Percentiles rank a stretch among this genome's conserved stretches.
These are phyloP conservation scores for Boloria euphrosyne DNA, from an alignment of 2,888 invertebrate species.

Conservation along the genomic window DNA sequence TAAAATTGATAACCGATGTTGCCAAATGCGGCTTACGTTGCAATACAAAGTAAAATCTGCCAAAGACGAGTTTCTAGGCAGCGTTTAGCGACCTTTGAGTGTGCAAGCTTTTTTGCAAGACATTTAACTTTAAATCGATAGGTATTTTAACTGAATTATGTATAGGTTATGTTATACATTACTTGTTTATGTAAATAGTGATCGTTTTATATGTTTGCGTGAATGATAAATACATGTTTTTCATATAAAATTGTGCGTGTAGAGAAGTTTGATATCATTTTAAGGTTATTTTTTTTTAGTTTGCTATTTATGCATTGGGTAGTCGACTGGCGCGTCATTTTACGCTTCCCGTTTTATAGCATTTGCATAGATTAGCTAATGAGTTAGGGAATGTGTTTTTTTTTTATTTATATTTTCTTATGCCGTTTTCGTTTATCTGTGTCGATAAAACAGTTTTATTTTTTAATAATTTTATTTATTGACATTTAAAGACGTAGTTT, in stretches of 20 bases:
- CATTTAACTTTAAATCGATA: conserved; percentile 43
- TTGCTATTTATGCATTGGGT: conserved; percentile 9
- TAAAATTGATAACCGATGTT: not conserved
- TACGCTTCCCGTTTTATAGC: not conserved
- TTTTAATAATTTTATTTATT: too few relatives aligned
- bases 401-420: not conserved
- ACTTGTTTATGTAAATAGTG: conserved; percentile 26
- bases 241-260: conserved; percentile 45
- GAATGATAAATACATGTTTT: conserved; percentile 45
- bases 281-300: conserved; percentile 23
- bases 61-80: not conserved
- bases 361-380: conserved; percentile 8
- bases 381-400: not conserved
- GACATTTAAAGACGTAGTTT: too few relatives aligned
- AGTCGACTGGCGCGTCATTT: conserved; percentile 1
- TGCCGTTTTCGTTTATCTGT: not conserved
- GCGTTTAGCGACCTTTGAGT: conserved; percentile 55
- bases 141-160: conserved; percentile 34
- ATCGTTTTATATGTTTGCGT: conserved; percentile 44
- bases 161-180: conserved; percentile 44
- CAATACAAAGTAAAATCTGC: conserved; percentile 13
- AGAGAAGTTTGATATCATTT: conserved; percentile 33
- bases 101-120: conserved; percentile 41
- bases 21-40: conserved; percentile 18
- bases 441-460: not conserved